Evolutionary conservation across 1,140 invertebrate species (phyloP).

Genomic region (Chironomus tepperi): DNA sequence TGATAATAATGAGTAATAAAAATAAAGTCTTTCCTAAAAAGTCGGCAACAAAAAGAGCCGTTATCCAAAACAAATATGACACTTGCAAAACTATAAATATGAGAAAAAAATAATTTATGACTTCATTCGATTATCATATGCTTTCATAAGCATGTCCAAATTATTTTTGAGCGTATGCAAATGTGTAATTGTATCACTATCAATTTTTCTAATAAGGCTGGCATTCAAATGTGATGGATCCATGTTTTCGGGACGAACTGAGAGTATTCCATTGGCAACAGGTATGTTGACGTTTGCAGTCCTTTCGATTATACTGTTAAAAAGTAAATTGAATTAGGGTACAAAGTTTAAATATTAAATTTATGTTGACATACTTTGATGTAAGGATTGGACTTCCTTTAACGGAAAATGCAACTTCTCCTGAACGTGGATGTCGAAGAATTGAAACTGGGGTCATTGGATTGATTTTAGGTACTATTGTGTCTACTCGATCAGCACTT

Average conservation of each 20-base stretch:
- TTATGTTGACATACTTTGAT: neutral
- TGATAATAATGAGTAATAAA: too few species aligned
- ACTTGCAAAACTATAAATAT: neutral
- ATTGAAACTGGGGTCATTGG: neutral
- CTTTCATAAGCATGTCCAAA: neutral
- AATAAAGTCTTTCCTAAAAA: too few species aligned
- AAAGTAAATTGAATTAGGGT: neutral
- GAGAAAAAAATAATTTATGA: neutral
- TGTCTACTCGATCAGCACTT: neutral
- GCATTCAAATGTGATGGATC: neutral
- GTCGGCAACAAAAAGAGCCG: too few species aligned
- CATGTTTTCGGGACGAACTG: neutral
- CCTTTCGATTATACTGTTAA: neutral
- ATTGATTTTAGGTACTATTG: neutral
- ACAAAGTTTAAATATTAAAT: neutral
- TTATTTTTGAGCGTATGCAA: neutral
- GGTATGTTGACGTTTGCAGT: slow-evolving; percentile 1
- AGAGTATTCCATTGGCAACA: slow-evolving; percentile 4
- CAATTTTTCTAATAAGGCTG: neutral
- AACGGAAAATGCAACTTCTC: neutral
- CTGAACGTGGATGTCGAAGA: neutral
- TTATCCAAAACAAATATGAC: too few species aligned
- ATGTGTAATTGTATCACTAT: neutral
- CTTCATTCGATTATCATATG: neutral
- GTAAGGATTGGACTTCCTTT: neutral